Evolutionary conservation across 2,888 invertebrate species (phyloP).

Genomic region (Cerastis leucographa): DNA sequence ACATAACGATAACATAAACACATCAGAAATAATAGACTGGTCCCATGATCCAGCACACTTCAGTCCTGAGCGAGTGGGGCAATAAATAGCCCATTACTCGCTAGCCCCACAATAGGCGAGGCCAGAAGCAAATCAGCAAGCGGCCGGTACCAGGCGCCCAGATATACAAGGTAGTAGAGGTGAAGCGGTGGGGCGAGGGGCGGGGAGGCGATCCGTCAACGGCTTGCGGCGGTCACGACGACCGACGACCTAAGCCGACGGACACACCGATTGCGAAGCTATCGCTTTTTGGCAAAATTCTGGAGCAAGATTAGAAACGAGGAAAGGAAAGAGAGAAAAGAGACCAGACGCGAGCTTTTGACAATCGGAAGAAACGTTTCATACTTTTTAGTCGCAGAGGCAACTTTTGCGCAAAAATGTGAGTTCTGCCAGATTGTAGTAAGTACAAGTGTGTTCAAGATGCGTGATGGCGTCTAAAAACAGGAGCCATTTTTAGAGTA

Average conservation of each 20-base stretch:
- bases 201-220: slow-evolving; percentile 79
- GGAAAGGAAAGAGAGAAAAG: too few relatives aligned
- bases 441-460: too few relatives aligned
- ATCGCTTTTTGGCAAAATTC: slow-evolving; percentile 25
- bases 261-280: slow-evolving; percentile 54
- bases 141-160: slow-evolving; percentile 73
- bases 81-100: slow-evolving; percentile 66
- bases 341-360: too few relatives aligned
- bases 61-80: slow-evolving; percentile 44
- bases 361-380: neutral
- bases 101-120: slow-evolving; percentile 65
- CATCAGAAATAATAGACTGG: slow-evolving; percentile 36
- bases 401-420: neutral
- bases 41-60: slow-evolving; percentile 27
- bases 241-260: slow-evolving; percentile 71
- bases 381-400: neutral
- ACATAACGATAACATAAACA: slow-evolving; percentile 42
- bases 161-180: slow-evolving; percentile 73
- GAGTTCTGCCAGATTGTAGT: neutral
- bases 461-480: neutral
- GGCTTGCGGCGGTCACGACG: slow-evolving; percentile 88
- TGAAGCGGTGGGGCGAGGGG: slow-evolving; percentile 63
- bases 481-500: neutral
- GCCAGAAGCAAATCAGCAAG: slow-evolving; percentile 70
- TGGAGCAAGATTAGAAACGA: neutral